These are phyloP conservation scores for Cottus gobio DNA, from an alignment of 2,113 vertebrate genomes.

Conservation along the genomic window DNA sequence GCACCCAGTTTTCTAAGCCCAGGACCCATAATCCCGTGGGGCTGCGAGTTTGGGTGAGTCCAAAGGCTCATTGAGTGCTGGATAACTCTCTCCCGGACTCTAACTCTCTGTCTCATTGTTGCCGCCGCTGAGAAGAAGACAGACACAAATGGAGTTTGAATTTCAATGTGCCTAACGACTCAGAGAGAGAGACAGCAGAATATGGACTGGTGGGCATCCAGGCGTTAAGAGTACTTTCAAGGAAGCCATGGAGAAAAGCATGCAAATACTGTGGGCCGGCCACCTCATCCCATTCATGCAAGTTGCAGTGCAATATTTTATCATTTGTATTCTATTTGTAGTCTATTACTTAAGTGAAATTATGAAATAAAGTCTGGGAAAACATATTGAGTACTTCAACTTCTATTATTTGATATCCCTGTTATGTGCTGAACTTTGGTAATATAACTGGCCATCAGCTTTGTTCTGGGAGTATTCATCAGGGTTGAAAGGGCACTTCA, in stretches of 20 bases:
- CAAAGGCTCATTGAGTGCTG: constrained; percentile 77
- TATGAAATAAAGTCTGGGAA: not conserved
- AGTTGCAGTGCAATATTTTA: constrained; percentile 25
- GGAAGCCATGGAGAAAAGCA: constrained; percentile 70
- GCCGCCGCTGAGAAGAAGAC: constrained; percentile 68
- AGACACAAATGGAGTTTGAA: constrained; percentile 79
- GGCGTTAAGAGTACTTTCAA: constrained; percentile 78
- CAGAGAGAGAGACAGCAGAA: constrained; percentile 74
- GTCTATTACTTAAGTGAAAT: constrained; percentile 2
- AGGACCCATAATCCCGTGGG: constrained; percentile 74
- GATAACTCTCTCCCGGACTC: constrained; percentile 78
- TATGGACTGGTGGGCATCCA: constrained; percentile 91
- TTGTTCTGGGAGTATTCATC: not conserved
- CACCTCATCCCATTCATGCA: constrained; percentile 21
- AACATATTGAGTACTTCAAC: not conserved
- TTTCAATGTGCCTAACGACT: constrained; percentile 77
- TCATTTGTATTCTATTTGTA: not conserved
- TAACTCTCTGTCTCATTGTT: constrained; percentile 72
- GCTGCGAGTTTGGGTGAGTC: constrained; percentile 67
- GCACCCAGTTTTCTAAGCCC: constrained; percentile 70
- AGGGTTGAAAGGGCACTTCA: not conserved
- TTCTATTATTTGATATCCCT: not conserved
- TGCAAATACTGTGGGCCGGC: constrained; percentile 62
- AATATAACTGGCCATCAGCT: not conserved
- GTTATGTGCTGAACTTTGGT: not conserved